A percentile compares a stretch with the other conserved stretches of the same genome.
Conservation (phyloP, 1,140 invertebrate species). For the Diprion similis region DNA sequence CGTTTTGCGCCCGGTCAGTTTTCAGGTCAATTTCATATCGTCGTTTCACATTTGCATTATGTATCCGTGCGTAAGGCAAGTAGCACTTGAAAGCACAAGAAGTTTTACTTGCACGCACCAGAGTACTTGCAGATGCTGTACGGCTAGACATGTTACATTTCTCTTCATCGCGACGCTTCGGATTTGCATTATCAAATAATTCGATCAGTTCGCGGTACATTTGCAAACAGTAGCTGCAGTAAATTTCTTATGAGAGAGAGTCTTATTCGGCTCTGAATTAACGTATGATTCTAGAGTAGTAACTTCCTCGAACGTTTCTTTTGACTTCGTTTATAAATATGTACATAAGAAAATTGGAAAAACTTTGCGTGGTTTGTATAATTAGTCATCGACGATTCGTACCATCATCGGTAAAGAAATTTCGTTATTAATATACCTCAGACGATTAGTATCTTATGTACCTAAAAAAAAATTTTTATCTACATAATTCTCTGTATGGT, state of each 20-base stretch:
- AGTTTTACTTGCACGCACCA: neutral
- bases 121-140: too few species aligned
- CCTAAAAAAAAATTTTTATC: too few species aligned
- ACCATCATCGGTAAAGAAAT: neutral
- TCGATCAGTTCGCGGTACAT: slow-evolving; percentile 30
- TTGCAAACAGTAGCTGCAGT: slow-evolving; percentile 24
- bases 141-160: neutral
- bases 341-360: neutral
- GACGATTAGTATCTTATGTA: too few species aligned
- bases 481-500: too few species aligned
- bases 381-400: neutral
- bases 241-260: slow-evolving; percentile 16
- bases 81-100: neutral
- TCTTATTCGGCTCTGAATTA: slow-evolving; percentile 21
- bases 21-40: too few species aligned
- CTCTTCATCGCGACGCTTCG: too few species aligned
- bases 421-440: neutral
- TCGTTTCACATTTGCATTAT: neutral
- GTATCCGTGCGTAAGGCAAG: neutral
- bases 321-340: neutral
- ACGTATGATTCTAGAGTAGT: neutral
- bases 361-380: neutral
- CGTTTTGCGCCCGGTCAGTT: neutral
- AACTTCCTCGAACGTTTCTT: neutral
- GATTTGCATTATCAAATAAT: slow-evolving; percentile 34